Conservation (phyloP, 2,888 invertebrate species). For the Heliconius aoede region DNA sequence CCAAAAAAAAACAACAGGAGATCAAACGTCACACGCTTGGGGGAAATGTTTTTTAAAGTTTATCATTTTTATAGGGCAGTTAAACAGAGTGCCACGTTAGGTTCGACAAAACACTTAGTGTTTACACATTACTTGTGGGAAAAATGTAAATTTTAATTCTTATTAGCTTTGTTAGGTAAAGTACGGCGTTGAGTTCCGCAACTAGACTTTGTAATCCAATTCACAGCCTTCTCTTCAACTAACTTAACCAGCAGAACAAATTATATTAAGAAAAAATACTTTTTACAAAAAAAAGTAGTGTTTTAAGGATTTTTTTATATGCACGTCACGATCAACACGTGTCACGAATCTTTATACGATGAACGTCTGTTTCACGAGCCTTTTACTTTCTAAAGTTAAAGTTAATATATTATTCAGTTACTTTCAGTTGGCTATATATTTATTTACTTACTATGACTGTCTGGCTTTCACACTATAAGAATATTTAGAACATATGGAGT, state of each 20-base stretch:
- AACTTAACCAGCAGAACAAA: background rate
- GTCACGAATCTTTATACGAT: slow-evolving; percentile 27
- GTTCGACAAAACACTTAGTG: too few species aligned
- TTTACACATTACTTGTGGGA: too few species aligned
- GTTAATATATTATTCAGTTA: slow-evolving; percentile 8
- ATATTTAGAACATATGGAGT: too few species aligned
- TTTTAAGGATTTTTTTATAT: background rate
- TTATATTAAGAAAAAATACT: background rate
- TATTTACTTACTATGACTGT: background rate
- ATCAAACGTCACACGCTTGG: too few species aligned
- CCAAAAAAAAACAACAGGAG: too few species aligned
- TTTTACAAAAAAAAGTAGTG: slow-evolving; percentile 1
- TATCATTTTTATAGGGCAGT: background rate
- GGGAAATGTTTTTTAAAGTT: background rate
- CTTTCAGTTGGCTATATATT: slow-evolving; percentile 18
- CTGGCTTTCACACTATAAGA: background rate
- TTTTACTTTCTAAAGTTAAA: slow-evolving; percentile 31
- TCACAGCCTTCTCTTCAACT: too few species aligned
- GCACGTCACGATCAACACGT: slow-evolving; percentile 27
- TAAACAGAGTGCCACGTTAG: too few species aligned
- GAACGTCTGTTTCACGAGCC: slow-evolving; percentile 13
- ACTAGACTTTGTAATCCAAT: too few species aligned
- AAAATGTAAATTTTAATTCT: too few species aligned
- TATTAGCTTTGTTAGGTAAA: too few species aligned
- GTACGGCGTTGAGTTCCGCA: too few species aligned